A percentile compares a stretch with the other conserved stretches of the same genome.
Evolutionary conservation across 2,113 vertebrate genomes (phyloP).

Genomic region (Talpa occidentalis): DNA sequence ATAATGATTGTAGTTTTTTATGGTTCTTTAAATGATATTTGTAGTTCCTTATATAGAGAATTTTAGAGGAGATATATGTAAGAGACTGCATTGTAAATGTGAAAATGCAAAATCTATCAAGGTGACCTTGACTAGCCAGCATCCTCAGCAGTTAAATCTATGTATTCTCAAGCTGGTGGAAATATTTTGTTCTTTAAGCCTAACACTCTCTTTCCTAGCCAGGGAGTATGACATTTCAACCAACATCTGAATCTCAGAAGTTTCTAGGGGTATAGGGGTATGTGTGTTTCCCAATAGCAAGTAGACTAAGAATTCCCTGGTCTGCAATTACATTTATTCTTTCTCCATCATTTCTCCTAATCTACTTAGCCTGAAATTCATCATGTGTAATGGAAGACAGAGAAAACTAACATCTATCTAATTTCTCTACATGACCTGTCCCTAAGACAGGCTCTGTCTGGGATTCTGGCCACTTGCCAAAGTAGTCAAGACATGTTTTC

Average conservation of each 20-base stretch:
- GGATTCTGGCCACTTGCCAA: background rate
- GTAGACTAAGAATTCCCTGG: background rate
- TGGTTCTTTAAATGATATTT: background rate
- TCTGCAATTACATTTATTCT: background rate
- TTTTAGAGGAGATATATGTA: constrained; percentile 6
- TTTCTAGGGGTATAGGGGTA: background rate
- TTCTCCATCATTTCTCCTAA: background rate
- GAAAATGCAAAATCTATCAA: background rate
- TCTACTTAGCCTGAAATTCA: background rate
- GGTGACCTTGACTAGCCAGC: background rate
- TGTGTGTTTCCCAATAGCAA: background rate
- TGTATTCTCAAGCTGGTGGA: background rate
- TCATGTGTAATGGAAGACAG: background rate
- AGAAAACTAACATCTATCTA: constrained; percentile 4
- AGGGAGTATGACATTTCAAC: background rate
- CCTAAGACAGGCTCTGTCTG: background rate
- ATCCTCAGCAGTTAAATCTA: background rate
- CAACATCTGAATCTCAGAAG: background rate
- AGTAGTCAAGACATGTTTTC: background rate
- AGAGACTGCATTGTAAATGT: constrained; percentile 4
- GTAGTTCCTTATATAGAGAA: background rate
- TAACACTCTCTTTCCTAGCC: background rate
- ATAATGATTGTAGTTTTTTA: background rate
- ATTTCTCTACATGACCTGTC: background rate
- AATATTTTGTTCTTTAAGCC: constrained; percentile 12